Evolutionary conservation across 2,797 vertebrate genomes (phyloP).

Genomic region (Megalops cyprinoides): DNA sequence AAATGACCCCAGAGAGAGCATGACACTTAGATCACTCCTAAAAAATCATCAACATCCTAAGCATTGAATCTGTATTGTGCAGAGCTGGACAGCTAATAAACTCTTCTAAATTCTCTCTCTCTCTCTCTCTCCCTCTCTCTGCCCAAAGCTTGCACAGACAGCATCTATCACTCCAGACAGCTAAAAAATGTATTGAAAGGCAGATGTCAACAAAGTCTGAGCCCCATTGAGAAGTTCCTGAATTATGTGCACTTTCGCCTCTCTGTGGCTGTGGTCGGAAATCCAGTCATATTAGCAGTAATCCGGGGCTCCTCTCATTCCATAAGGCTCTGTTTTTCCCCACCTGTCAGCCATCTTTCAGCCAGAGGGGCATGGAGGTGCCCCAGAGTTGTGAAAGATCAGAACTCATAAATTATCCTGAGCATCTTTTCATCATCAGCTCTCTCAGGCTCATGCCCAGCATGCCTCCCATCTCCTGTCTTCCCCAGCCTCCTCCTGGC

Average conservation of each 20-base stretch:
- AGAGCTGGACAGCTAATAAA: neutral
- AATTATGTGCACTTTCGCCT: neutral
- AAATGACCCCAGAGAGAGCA: neutral
- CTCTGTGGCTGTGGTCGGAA: neutral
- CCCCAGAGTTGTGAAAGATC: neutral
- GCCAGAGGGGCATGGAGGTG: neutral
- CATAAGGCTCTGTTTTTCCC: neutral
- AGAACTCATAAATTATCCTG: slow-evolving; percentile 7
- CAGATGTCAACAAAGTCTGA: neutral
- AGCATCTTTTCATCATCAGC: neutral
- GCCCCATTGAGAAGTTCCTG: neutral
- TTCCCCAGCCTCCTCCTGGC: neutral
- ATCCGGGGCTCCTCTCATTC: slow-evolving; percentile 7
- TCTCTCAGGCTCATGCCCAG: neutral
- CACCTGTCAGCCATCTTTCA: slow-evolving; percentile 9
- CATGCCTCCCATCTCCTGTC: too few relatives aligned
- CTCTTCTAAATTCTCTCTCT: neutral
- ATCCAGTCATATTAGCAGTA: slow-evolving; percentile 16
- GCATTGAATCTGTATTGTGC: neutral
- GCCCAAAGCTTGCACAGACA: slow-evolving; percentile 3
- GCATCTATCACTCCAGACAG: slow-evolving; percentile 17
- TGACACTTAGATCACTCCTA: too few relatives aligned
- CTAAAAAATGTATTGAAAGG: neutral
- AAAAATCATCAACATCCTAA: neutral
- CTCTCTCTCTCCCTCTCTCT: neutral